These are phyloP conservation scores for Gymnobelideus leadbeateri DNA, from an alignment of 2,113 vertebrate species.

Conservation along the genomic window DNA sequence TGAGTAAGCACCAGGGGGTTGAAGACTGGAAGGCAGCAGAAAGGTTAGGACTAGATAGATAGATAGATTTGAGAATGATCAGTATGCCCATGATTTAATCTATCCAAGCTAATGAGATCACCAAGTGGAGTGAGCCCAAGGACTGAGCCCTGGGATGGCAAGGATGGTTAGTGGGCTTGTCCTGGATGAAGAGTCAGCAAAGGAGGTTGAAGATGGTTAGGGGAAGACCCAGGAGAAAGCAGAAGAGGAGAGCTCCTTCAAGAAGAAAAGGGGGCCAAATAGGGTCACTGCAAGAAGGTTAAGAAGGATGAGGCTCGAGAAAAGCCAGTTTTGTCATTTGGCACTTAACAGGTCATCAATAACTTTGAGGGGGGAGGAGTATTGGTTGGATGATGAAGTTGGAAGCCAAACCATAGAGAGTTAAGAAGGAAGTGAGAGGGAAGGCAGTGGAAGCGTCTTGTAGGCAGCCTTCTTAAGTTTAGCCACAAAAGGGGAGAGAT, in stretches of 20 bases:
- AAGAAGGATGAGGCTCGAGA: constrained; percentile 54
- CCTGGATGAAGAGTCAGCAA: not conserved
- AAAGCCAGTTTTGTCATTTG: constrained; percentile 65
- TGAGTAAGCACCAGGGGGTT: not conserved
- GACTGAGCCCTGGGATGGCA: not conserved
- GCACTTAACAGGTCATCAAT: not conserved
- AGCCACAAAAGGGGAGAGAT: constrained; percentile 55
- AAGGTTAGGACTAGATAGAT: not conserved
- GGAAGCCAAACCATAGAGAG: not conserved
- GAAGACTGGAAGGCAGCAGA: not conserved
- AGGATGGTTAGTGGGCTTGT: not conserved
- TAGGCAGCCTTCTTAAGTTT: not conserved
- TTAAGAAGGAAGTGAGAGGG: not conserved
- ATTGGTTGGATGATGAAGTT: constrained; percentile 28
- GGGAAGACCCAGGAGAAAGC: not conserved
- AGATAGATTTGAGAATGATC: not conserved
- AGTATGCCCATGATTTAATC: not conserved
- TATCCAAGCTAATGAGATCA: not conserved
- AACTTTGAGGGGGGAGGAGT: not conserved
- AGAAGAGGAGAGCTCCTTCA: not conserved
- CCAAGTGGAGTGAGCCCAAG: not conserved
- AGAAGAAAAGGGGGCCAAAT: not conserved
- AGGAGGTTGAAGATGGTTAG: not conserved
- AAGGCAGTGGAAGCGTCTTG: not conserved
- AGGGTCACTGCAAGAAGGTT: not conserved